Base-by-base conservation (phyloP, 2,888 invertebrate genomes). In the Amblyteles armatorius region DNA sequence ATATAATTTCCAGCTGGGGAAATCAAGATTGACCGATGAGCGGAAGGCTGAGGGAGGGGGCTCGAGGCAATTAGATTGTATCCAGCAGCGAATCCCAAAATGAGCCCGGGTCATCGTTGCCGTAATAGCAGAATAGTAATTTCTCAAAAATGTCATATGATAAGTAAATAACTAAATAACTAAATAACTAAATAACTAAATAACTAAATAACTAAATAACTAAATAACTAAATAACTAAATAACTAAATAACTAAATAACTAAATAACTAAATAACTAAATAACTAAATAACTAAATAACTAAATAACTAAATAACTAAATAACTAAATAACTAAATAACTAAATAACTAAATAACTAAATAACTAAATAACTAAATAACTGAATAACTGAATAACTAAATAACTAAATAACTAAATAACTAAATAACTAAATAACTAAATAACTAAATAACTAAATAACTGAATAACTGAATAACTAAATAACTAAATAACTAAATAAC, bases 21-120 rank as follows among this genome's bases (percentile, higher is more conserved):
- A 74, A 74, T 83, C 40, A 40, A 50, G 67, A 83, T 63, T 52
- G 44, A 69, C 69, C 67, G 69, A 67, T 52, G 44, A 55, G 63
- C 67, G 63, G 55, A 72, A n/a, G 40, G n/a, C 50, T 7, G 50
- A 0, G 13, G 22, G 33, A 63, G 26, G 3, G 26, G 22, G 33
- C 52, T 52, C 68, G 50, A 63, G 68, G 50, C 40, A 79, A 74
- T 79, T 67, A 68, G 52, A 74, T 74, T 52, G 52, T 29, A n/a
- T 13, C 26, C 22, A 40, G 79, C 65, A 52, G 50, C 29, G 63
- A 50, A 65, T 65, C 0, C 36, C 36, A 65, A 22, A 50, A 50
- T 33, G 33, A 63, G 48, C 33, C 50, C 19, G 36, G 63, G 33
- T 65, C 50, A 33, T 65, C 13, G 63, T n/a, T 63, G 26, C 63